Evolutionary conservation across 2,888 invertebrate species (phyloP), one percentile per base, ranked within the genome.

Genomic region (Sceliomorpha sp.): DNA sequence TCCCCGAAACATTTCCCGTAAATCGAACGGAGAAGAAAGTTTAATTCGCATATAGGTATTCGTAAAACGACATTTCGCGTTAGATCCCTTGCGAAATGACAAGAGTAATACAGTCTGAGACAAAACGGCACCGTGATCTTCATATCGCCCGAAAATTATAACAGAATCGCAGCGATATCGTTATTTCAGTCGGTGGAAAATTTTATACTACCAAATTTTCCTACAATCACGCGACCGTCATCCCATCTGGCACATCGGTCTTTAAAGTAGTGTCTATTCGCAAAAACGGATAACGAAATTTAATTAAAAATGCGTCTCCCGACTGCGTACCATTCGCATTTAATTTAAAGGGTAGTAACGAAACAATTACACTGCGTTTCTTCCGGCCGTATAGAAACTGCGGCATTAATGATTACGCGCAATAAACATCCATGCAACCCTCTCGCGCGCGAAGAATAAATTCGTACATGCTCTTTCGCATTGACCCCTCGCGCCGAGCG

Each of bases 341-440:
- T 50, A 59, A 70, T 64, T 70, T 60, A 53, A 44, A 56, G 12
- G 20, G 29, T 44, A 42, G 39, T 70, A 59, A 64, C 64, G 45
- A 37, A 64, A 64, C 64, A 64, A 70, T 70, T 50, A 55, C 60
- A n/a, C n/a, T 37, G 59, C 70, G 47, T 60, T 60, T 55, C 60
- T 64, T 63, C 27, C 50, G 37, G 26, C 48, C 51, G 45, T 39
- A 48, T 44, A 48, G 27, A 59, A 53, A 51, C 2, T 42, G 50
- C 37, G 59, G 63, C 58, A 64, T 70, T 59, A 70, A 70, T 63
- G 48, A 64, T 70, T 70, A 48, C 59, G 10, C 47, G 63, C 69
- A 70, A 64, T 70, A 70, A 70, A 70, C 63, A 70, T 64, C 64
- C 58, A n/a, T n/a, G n/a, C n/a, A n/a, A n/a, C n/a, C n/a, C n/a